A percentile compares a stretch with the other conserved stretches of the same genome.
These are phyloP conservation scores for Drosophila mulleri DNA, from an alignment of 2,888 invertebrate species.

Conservation along the genomic window DNA sequence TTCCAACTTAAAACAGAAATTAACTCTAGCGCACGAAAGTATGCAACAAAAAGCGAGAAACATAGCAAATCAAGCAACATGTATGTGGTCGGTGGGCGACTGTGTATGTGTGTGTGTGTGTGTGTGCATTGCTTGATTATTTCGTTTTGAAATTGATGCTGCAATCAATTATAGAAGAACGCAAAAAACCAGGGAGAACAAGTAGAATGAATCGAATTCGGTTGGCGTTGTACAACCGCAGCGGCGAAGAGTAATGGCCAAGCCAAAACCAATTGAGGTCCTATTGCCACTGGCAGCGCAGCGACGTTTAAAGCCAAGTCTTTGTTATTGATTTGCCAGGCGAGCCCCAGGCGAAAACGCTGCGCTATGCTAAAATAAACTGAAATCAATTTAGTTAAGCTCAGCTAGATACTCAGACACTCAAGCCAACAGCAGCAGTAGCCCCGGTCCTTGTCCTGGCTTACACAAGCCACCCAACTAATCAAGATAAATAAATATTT, in stretches of 20 bases:
- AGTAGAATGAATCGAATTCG: conserved; percentile 43
- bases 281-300: conserved; percentile 31
- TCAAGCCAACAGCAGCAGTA: background rate
- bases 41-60: conserved; percentile 51
- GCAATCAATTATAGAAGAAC: conserved; percentile 73
- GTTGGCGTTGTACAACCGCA: conserved; percentile 39
- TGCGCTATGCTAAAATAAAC: conserved; percentile 73
- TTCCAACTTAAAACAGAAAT: conserved; percentile 72
- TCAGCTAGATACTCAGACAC: conserved; percentile 26
- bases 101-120: conserved; percentile 12
- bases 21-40: conserved; percentile 69
- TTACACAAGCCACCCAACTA: conserved; percentile 53
- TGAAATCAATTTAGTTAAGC: conserved; percentile 76
- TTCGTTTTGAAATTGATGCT: conserved; percentile 75
- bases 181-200: conserved; percentile 27
- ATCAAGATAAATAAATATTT: conserved; percentile 81
- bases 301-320: conserved; percentile 64
- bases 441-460: background rate
- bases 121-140: conserved; percentile 65
- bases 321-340: conserved; percentile 64
- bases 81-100: conserved; percentile 4
- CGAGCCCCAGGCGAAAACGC: conserved; percentile 28
- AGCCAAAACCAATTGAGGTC: conserved; percentile 48
- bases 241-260: conserved; percentile 58
- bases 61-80: conserved; percentile 37